Base-by-base conservation (phyloP, 2,797 vertebrate genomes). In the Columba guinea region DNA sequence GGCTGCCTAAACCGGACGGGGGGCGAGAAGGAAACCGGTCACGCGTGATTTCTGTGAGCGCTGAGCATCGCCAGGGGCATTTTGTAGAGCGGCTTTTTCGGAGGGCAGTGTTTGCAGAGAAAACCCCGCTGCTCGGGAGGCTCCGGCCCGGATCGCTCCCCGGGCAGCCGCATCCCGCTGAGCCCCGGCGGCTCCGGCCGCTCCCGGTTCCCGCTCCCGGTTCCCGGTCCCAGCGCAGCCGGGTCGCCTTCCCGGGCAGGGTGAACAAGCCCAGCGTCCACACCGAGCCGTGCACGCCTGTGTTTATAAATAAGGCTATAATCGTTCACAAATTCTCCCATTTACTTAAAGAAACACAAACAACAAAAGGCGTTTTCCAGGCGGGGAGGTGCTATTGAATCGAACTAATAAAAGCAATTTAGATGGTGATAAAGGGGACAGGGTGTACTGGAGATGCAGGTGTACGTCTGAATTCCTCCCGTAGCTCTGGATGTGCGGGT, bases 21-120 rank as follows among this genome's bases (percentile, higher is more conserved):
- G 12, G 20, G 4, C 5, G 39, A 2, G 60, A 9, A 12, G 20
- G 10, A 20, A 37, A 9, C 16, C 8, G 10, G 15, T 37, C 53
- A 1, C 48, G 49, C 19, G n/a, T 3, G 64, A 10, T 17, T n/a
- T 19, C 70, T 18, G 1, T 6, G 0, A n/a, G 71, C 37, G 0
- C 14, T 27, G 74, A 14, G 44, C 60, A 0, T 2, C 4, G 5
- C 46, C 1, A 1, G 49, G 2, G 56, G 39, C 30, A 2, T 2
- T 60, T 22, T 23, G 17, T 73, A 13, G 76, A 26, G 60, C n/a
- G 5, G 56, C 1, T 23, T 18, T 37, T 13, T 27, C 10, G 27
- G 76, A 7, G 9, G 37, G n/a, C 69, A 39, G 19, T 12, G 39
- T n/a, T 28, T 15, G 21, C 59, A 8, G n/a, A 7, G 11, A 62